phyloP scores from a whole-genome alignment of 2,113 vertebrate genomes.

The Thermophis baileyi region DNA sequence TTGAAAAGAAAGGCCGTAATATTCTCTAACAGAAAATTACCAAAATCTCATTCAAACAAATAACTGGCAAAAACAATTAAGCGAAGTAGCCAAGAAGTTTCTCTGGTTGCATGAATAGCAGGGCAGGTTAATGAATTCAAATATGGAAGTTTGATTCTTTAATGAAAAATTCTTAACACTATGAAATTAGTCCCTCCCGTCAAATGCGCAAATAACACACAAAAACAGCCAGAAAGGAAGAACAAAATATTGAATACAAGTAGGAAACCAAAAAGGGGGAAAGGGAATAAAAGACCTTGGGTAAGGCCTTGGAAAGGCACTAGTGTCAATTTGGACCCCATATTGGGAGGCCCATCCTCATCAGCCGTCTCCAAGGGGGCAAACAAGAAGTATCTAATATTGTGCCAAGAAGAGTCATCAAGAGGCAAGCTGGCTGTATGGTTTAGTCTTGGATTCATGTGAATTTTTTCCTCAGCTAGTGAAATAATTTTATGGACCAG shows the following conservation, averaged over 20 bases:
- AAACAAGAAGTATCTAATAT: conserved; percentile 30
- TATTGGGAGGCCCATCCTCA: background rate
- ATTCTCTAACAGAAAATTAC: background rate
- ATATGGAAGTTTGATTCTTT: conserved; percentile 21
- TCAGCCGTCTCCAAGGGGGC: conserved; percentile 23
- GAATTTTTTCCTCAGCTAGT: background rate
- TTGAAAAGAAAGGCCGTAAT: conserved; percentile 11
- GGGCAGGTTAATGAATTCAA: conserved; percentile 38
- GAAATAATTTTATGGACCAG: background rate
- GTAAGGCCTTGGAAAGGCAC: conserved; percentile 21
- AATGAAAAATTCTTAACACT: conserved; percentile 46
- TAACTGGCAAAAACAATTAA: background rate
- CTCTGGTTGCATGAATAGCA: background rate
- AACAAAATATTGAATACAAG: conserved; percentile 15
- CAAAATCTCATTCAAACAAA: conserved; percentile 38
- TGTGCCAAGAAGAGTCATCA: background rate
- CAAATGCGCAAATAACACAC: conserved; percentile 36
- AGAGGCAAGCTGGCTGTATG: conserved; percentile 15
- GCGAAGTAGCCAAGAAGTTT: accelerated
- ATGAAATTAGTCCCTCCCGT: conserved; percentile 31
- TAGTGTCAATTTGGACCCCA: conserved; percentile 20
- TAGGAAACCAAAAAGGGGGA: background rate
- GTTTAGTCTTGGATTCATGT: conserved; percentile 5
- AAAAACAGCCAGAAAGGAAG: conserved; percentile 37
- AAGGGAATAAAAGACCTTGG: background rate